Conservation (phyloP, 2,797 vertebrate species). For the Pipistrellus pipistrellus region DNA sequence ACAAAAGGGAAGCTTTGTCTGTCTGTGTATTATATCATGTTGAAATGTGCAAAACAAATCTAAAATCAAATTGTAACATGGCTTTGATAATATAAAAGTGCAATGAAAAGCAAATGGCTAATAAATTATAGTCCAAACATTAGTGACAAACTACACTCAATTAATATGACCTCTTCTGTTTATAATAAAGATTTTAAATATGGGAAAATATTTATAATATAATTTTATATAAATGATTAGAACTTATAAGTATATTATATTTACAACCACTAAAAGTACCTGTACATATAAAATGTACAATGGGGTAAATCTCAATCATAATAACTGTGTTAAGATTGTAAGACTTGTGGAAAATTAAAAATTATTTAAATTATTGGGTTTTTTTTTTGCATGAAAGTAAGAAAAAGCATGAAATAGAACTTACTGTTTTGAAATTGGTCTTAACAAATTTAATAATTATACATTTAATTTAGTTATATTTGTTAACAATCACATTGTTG, state of each 20-base stretch:
- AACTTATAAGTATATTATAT: conserved; percentile 5
- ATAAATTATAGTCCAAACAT: not conserved
- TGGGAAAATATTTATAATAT: not conserved
- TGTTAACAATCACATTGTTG: conserved; percentile 35
- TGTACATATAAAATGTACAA: not conserved
- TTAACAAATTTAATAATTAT: conserved; percentile 26
- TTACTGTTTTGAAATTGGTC: conserved; percentile 18
- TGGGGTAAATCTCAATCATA: not conserved
- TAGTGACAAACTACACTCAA: not conserved
- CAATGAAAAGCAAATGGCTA: not conserved
- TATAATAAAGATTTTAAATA: not conserved
- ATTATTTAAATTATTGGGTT: not conserved
- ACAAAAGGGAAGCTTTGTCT: not conserved
- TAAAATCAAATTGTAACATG: not conserved
- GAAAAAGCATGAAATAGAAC: not conserved
- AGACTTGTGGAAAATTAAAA: conserved; percentile 11
- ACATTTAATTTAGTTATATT: not conserved
- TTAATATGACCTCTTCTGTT: not conserved
- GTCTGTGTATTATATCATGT: not conserved
- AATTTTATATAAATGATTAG: conserved; percentile 20
- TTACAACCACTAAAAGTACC: not conserved
- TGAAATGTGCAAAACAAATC: not conserved
- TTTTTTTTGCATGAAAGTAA: conserved; percentile 33
- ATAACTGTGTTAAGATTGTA: not conserved
- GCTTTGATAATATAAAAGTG: conserved; percentile 19